Base-by-base conservation (phyloP, 2,113 vertebrate genomes). In the Cheilinus undulatus region DNA sequence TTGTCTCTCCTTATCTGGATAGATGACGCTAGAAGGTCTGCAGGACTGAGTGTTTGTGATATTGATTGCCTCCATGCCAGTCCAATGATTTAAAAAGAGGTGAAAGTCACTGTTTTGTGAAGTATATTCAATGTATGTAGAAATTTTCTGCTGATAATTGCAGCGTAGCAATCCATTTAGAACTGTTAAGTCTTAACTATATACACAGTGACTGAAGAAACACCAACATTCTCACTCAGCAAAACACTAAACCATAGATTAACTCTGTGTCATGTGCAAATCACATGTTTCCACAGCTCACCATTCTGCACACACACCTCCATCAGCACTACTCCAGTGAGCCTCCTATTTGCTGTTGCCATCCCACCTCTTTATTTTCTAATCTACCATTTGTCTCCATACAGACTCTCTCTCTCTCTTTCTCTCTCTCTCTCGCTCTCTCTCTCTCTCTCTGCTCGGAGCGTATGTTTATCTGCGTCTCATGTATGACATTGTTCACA, bases 311-410 rank as follows among this genome's bases (percentile, higher is more conserved):
- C 46, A 26, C 52, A 40, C 60, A 54, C 50, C 69, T 65, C 30
- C n/a, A 43, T 34, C 23, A 49, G 48, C 28, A 65, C 54, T 54
- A 59, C 27, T 64, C 53, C 57, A 49, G 76, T 69, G 59, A 43
- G 64, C 30, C 6, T 10, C 22, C 74, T 50, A 60, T 84, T 82
- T 60, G 66, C 59, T 53, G 66, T 26, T 78, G 32, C 71, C 34
- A 70, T 57, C 30, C 30, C 67, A 69, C 27, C 63, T 38, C n/a
- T 76, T 62, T 75, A 48, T 82, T 83, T 77, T 70, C 70, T 67
- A 75, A 81, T 81, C 50, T 53, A 76, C 26, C 13, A 23, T 42
- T 42, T 50, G 32, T 60, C 24, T 79, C 64, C 59, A n/a, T 34
- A 27, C 22, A 20, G 58, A 58, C 70, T 50, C 53, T 45, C 11